Conservation (phyloP, 2,888 invertebrate genomes). For the Calephelis perditalis region DNA sequence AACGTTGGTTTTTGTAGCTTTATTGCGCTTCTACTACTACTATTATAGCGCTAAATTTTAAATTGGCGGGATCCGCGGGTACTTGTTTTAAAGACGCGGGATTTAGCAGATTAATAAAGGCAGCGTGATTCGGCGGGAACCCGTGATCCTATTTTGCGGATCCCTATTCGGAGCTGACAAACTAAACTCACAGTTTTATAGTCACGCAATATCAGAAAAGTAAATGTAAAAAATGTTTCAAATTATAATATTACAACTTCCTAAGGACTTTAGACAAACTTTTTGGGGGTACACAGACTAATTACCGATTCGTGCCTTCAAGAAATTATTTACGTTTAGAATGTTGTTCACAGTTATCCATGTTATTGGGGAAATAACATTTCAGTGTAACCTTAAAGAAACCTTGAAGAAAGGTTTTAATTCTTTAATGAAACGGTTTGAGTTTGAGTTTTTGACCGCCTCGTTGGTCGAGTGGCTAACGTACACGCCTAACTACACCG, state of each 20-base stretch:
- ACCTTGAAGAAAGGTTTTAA: too few relatives aligned
- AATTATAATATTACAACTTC: background rate
- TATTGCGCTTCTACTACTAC: too few relatives aligned
- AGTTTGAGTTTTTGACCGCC: too few relatives aligned
- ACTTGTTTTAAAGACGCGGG: background rate
- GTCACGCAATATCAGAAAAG: too few relatives aligned
- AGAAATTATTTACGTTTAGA: slow-evolving; percentile 8
- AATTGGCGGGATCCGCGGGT: background rate
- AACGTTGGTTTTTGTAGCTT: too few relatives aligned
- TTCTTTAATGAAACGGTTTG: too few relatives aligned
- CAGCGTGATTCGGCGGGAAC: background rate
- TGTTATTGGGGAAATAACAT: background rate
- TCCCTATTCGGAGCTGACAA: too few relatives aligned
- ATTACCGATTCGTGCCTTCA: background rate
- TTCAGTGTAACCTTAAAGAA: too few relatives aligned
- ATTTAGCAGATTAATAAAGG: background rate
- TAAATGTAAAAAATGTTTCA: background rate
- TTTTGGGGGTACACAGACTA: background rate
- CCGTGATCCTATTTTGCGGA: background rate
- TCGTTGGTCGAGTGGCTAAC: too few relatives aligned
- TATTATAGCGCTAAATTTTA: background rate
- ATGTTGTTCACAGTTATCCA: background rate
- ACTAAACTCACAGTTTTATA: too few relatives aligned
- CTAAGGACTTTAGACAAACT: background rate
- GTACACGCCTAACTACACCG: too few relatives aligned